A percentile compares a stretch with the other conserved stretches of the same genome.
Conservation (phyloP, 30 jellyfish, hydroid and myxozoan species). For the Turritopsis dohrnii region DNA sequence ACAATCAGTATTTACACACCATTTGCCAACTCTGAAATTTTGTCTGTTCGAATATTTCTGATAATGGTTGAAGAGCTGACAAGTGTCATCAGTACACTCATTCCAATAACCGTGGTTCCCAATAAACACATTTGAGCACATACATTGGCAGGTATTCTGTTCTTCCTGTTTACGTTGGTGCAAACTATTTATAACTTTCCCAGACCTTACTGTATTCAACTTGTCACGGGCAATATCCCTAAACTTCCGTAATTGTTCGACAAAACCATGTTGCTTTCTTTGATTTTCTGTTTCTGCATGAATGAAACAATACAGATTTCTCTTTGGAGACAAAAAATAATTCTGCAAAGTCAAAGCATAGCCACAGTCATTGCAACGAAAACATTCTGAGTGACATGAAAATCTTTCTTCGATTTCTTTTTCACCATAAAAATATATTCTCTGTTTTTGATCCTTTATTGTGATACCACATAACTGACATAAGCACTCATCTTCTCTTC, state of each 20-base stretch:
- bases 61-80: constrained; percentile 52
- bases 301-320: constrained; percentile 63
- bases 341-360: constrained; percentile 49
- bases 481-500: neutral
- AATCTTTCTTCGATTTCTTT: constrained; percentile 46
- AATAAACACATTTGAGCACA: constrained; percentile 42
- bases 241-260: constrained; percentile 64
- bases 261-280: constrained; percentile 50
- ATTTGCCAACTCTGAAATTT: constrained; percentile 11
- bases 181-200: constrained; percentile 44
- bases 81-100: constrained; percentile 67
- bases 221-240: constrained; percentile 55
- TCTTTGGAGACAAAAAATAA: constrained; percentile 69
- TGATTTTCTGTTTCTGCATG: constrained; percentile 80
- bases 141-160: constrained; percentile 16
- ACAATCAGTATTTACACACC: constrained; percentile 21
- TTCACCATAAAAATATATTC: constrained; percentile 46
- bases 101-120: constrained; percentile 65
- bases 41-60: neutral
- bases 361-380: constrained; percentile 70
- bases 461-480: constrained; percentile 55
- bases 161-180: neutral
- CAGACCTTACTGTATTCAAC: constrained; percentile 32
- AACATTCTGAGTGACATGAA: constrained; percentile 70
- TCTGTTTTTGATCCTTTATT: constrained; percentile 50